phyloP scores from a whole-genome alignment of 2,888 invertebrate genomes.

The Iselma pallidipennis region DNA sequence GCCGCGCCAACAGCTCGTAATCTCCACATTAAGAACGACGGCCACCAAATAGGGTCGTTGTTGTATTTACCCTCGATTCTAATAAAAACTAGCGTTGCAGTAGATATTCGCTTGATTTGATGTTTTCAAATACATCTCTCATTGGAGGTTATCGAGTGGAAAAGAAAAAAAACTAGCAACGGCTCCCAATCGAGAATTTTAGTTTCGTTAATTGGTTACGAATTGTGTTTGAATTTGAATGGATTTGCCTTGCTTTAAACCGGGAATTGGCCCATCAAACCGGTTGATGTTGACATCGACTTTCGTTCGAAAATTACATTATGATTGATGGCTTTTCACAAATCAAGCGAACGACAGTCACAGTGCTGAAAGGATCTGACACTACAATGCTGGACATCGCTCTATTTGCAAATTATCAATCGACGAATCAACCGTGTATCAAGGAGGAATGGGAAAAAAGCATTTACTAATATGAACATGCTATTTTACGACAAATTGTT shows the following conservation, averaged over 20 bases:
- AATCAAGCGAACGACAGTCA: constrained; percentile 6
- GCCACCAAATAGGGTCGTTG: neutral
- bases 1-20: constrained; percentile 35
- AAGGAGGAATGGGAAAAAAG: too few relatives aligned
- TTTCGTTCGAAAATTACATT: constrained; percentile 14
- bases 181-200: neutral
- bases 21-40: constrained; percentile 19
- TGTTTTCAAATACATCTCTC: neutral
- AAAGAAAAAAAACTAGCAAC: neutral
- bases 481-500: neutral
- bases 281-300: constrained; percentile 1
- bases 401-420: neutral
- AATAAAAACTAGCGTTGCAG: neutral
- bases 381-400: neutral
- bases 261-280: constrained; percentile 4
- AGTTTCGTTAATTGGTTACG: constrained; percentile 9
- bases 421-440: too few relatives aligned
- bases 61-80: neutral
- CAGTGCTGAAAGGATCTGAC: neutral
- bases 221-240: constrained; percentile 11
- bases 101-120: neutral
- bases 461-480: neutral
- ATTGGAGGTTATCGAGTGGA: neutral
- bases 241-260: constrained; percentile 3
- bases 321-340: constrained; percentile 20